phyloP scores from a whole-genome alignment of 64 coral and sea anemone species.

The Montipora cactus region DNA sequence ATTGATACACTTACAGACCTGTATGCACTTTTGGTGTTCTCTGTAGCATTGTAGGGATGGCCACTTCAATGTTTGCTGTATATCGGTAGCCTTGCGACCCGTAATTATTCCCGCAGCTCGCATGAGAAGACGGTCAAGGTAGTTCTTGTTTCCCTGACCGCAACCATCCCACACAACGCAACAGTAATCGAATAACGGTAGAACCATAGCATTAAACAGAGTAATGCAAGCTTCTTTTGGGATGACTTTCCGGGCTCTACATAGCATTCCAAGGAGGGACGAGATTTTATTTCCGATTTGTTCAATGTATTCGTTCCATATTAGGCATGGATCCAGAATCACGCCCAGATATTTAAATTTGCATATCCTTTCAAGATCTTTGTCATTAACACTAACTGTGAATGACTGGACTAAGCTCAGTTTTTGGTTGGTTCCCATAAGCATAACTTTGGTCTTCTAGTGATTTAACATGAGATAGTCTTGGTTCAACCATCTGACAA shows the following conservation, averaged over 20 bases:
- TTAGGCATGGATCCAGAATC: constrained; percentile 31
- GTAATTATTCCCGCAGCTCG: constrained; percentile 56
- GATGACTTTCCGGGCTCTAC: constrained; percentile 62
- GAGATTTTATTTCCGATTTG: constrained; percentile 52
- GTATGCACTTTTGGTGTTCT: constrained; percentile 53
- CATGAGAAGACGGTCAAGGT: constrained; percentile 60
- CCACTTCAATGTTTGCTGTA: constrained; percentile 62
- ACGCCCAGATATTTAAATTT: constrained; percentile 50
- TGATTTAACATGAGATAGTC: background rate
- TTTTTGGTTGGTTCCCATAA: background rate
- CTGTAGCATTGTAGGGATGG: constrained; percentile 49
- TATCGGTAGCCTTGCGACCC: constrained; percentile 53
- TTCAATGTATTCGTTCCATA: constrained; percentile 52
- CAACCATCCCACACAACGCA: constrained; percentile 25
- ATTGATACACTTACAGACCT: constrained; percentile 32
- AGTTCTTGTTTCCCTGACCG: constrained; percentile 43
- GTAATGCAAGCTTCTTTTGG: constrained; percentile 46
- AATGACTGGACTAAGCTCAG: background rate
- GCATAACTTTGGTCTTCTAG: constrained; percentile 4
- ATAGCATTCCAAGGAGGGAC: constrained; percentile 52
- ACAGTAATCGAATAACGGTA: constrained; percentile 50
- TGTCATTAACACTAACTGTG: background rate
- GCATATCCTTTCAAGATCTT: background rate
- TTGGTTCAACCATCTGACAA: background rate
- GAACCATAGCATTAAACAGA: constrained; percentile 39